Evolutionary conservation across 1,140 invertebrate genomes (phyloP), one percentile per base, ranked within the genome.

Genomic region (Andricus grossulariae): DNA sequence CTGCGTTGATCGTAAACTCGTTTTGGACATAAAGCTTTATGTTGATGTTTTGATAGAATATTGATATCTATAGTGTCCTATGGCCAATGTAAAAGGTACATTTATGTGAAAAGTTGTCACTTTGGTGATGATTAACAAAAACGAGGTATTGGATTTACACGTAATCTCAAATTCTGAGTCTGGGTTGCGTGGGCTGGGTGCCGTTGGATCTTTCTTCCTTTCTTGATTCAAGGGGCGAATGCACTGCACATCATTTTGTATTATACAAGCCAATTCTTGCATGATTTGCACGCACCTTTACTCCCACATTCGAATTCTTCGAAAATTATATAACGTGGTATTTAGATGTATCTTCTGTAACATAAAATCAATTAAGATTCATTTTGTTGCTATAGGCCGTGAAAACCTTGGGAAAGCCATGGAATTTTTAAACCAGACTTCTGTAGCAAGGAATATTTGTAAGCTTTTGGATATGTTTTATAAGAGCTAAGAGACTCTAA

Each of bases 31-130:
- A 66, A 66, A 66, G 57, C 55, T 60, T 25, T 21, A 21, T 32
- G 55, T 60, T 60, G 57, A n/a, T 60, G 57, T 60, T 60, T 60
- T 57, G 55, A 57, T 57, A 57, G 19, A 57, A 57, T 60, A 60
- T 60, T 39, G 57, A 2, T 13, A 32, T 15, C 15, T 60, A 39
- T 16, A 25, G 25, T 54, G 52, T 54, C 18, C n/a, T 19, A 10
- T 10, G 18, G 18, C 52, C n/a, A n/a, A 19, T 18, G 52, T n/a
- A 5, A 18, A 18, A 54, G 2, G 18, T 60, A 13, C 25, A 21
- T 21, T 25, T 18, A 32, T 25, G 11, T 12, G 12, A 25, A 21
- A 57, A 25, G 12, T 21, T 13, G 19, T 12, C 55, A 19, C 55
- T 57, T 57, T 21, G 19, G 11, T 19, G 52, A 54, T 10, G n/a